phyloP scores from a whole-genome alignment of 2,797 vertebrate species.

The Crocidura indochinensis region DNA sequence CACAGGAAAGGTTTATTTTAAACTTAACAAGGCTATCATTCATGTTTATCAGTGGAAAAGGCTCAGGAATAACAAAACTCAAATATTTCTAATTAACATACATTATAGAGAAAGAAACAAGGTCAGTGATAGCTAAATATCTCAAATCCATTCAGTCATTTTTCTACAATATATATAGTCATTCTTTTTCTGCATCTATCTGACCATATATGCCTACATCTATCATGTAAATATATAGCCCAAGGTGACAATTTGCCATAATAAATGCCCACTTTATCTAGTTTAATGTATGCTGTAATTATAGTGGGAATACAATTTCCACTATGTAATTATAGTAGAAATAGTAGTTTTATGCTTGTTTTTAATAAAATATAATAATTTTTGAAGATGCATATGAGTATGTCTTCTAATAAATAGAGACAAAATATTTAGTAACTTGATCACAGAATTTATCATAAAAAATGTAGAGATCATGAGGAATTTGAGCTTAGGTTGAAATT shows the following conservation, averaged over 20 bases:
- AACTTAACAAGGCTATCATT: conserved; percentile 64
- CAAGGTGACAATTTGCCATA: conserved; percentile 66
- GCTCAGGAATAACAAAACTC: conserved; percentile 76
- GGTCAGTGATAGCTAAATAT: not conserved
- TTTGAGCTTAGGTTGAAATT: not conserved
- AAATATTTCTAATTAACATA: conserved; percentile 68
- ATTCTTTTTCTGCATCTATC: not conserved
- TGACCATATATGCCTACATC: not conserved
- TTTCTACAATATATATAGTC: not conserved
- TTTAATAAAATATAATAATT: conserved; percentile 81
- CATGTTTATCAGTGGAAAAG: conserved; percentile 64
- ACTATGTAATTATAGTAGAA: conserved; percentile 73
- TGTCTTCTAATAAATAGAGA: conserved; percentile 72
- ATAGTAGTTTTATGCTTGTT: conserved; percentile 84
- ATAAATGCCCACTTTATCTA: conserved; percentile 84
- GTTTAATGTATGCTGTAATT: conserved; percentile 69
- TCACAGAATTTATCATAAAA: conserved; percentile 4
- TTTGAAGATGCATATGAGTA: conserved; percentile 85
- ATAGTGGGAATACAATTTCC: conserved; percentile 68
- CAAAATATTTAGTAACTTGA: conserved; percentile 71
- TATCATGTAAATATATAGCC: conserved; percentile 61
- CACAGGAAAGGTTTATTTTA: conserved; percentile 81
- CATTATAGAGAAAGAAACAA: conserved; percentile 35
- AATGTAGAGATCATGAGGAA: not conserved
- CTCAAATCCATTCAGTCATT: conserved; percentile 27